Evolutionary conservation across 2,888 invertebrate genomes (phyloP).

Genomic region (Iphiclides podalirius): DNA sequence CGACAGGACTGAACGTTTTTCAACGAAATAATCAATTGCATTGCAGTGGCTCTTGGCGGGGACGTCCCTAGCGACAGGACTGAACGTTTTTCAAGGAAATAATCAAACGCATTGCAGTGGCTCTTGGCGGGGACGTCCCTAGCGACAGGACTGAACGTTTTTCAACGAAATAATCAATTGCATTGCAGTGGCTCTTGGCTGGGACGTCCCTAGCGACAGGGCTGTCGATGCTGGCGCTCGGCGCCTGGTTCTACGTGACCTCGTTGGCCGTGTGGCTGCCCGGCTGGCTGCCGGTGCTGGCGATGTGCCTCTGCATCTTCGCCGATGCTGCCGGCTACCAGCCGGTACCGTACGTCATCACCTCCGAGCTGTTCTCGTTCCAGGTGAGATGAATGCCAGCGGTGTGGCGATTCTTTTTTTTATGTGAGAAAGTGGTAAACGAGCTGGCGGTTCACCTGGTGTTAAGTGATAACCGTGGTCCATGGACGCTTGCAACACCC

Average conservation of each 20-base stretch:
- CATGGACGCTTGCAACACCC: too few relatives aligned
- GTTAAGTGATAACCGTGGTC: too few relatives aligned
- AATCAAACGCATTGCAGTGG: too few relatives aligned
- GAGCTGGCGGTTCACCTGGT: too few relatives aligned
- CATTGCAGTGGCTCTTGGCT: conserved; percentile 67
- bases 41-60: too few relatives aligned
- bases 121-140: conserved; percentile 65
- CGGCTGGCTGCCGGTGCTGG: conserved; percentile 66
- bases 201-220: conserved; percentile 65
- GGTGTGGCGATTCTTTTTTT: too few relatives aligned
- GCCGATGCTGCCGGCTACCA: conserved; percentile 69
- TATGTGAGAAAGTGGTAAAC: too few relatives aligned
- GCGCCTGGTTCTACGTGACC: conserved; percentile 69
- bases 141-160: conserved; percentile 60
- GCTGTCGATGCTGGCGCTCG: conserved; percentile 63
- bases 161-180: too few relatives aligned
- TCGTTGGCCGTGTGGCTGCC: conserved; percentile 58
- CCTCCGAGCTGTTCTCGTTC: conserved; percentile 67
- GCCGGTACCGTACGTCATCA: conserved; percentile 71
- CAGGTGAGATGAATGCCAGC: conserved; percentile 46
- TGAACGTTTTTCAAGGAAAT: too few relatives aligned
- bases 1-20: too few relatives aligned
- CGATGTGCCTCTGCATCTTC: conserved; percentile 72
- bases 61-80: too few relatives aligned
- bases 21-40: too few relatives aligned